Evolutionary conservation across 2,888 invertebrate genomes (phyloP), one percentile per base, ranked within the genome.

Genomic region (Empis stercorea): DNA sequence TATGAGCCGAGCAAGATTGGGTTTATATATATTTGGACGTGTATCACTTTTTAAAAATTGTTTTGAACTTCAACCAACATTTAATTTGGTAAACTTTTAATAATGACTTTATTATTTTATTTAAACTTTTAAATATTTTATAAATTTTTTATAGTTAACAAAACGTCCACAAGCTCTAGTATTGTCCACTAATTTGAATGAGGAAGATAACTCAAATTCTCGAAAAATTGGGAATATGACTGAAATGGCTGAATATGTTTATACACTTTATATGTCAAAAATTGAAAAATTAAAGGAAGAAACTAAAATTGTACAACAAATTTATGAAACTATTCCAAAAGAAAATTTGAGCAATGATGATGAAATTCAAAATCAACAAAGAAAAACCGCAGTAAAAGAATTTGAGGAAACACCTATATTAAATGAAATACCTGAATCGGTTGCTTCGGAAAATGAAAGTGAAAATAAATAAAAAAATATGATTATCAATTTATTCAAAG

Each of bases 1-100:
- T 4, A 91, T 99, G 80, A 99, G 97, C 46, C 80, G 99, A 59
- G 97, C 99, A 0, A 76, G 99, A 11, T 80, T 99, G 17, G 99
- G 99, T 0, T 76, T 99, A 1, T 99, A 97, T 65, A 81, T 99
- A 30, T 95, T 99, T 70, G 97, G 92, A 0, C 73, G 97, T 44
- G 89, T 89, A 2, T 78, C 84, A 3, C 75, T 99, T 42, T 99
- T 99, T 73, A 80, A 87, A 62, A 95, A 96, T 71, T 99, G 99
- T 68, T 92, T 91, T 61, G 99, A 99, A 68, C 73, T 99, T 30
- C 89, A 91, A 36, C 94, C 95, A 7, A 93, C 95, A 0, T 97
- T 99, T 65, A 84, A 87, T 65, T 81, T 91, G 71, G 85, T 87
- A 65, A 63, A 58, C 3, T 41, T 32, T n/a, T n/a, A 40, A 23